Evolutionary conservation across 30 jellyfish, hydroid and myxozoan species (phyloP).

Genomic region (Mastigias papua): DNA sequence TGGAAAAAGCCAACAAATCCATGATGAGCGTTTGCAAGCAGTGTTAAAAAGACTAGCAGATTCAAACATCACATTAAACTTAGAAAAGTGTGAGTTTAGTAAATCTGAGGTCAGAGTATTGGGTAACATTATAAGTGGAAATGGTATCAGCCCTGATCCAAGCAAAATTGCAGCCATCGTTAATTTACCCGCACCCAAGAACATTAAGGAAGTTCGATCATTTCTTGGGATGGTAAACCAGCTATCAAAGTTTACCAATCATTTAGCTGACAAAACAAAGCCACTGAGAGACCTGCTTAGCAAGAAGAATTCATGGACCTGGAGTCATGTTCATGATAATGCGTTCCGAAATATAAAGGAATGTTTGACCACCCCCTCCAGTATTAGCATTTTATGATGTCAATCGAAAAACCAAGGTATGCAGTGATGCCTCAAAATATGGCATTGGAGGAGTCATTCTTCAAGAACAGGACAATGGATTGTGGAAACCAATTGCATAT

Average conservation of each 20-base stretch:
- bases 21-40: background rate
- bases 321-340: background rate
- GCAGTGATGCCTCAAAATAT: conserved; percentile 3
- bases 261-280: background rate
- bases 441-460: conserved; percentile 15
- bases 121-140: background rate
- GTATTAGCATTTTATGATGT: background rate
- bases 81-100: background rate
- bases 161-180: background rate
- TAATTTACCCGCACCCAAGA: background rate
- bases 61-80: background rate
- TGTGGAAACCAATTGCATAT: conserved; percentile 25
- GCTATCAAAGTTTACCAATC: background rate
- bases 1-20: background rate
- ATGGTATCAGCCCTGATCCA: conserved; percentile 1
- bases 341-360: background rate
- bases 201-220: background rate
- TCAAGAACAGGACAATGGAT: conserved; percentile 9
- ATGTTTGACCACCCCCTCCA: background rate
- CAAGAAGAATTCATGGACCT: background rate
- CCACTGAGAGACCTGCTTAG: background rate
- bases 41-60: background rate
- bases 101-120: background rate
- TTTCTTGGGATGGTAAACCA: background rate
- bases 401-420: background rate